Percentiles rank a stretch among this genome's conserved stretches.
These are phyloP conservation scores for Pseudomugil gertrudae DNA, from an alignment of 2,797 vertebrate species.

Conservation along the genomic window DNA sequence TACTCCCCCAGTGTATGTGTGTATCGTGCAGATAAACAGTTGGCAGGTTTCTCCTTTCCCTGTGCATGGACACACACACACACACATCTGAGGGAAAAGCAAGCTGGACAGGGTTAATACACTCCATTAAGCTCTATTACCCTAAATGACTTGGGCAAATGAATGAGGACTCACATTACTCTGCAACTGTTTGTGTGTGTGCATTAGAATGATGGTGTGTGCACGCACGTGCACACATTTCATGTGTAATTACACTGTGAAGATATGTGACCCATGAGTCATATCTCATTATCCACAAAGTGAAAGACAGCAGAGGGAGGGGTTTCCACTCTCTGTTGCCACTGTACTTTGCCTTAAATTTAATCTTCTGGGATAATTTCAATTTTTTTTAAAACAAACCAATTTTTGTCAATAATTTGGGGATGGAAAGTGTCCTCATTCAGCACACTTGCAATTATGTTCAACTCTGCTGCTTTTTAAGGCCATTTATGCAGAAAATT, in stretches of 20 bases:
- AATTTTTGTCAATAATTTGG: no score
- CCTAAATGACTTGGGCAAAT: constrained; percentile 79
- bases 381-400: neutral
- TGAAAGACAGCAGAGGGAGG: constrained; percentile 43
- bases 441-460: neutral
- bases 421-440: neutral
- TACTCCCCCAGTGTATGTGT: constrained; percentile 46
- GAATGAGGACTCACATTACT: constrained; percentile 76
- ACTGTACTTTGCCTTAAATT: constrained; percentile 20
- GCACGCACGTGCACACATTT: constrained; percentile 32
- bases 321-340: constrained; percentile 2
- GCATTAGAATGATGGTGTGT: constrained; percentile 24
- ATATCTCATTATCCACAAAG: constrained; percentile 62
- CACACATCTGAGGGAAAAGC: constrained; percentile 39
- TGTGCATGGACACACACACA: constrained; percentile 48
- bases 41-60: constrained; percentile 71
- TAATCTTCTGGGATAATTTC: constrained; percentile 2
- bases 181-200: constrained; percentile 35
- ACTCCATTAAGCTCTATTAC: constrained; percentile 85
- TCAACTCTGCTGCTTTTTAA: neutral
- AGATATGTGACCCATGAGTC: constrained; percentile 70
- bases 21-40: constrained; percentile 74
- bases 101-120: constrained; percentile 83
- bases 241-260: constrained; percentile 71
- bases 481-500: neutral